Evolutionary conservation across 2,113 vertebrate species (phyloP), one percentile per base, ranked within the genome.

Genomic region (Passer domesticus): DNA sequence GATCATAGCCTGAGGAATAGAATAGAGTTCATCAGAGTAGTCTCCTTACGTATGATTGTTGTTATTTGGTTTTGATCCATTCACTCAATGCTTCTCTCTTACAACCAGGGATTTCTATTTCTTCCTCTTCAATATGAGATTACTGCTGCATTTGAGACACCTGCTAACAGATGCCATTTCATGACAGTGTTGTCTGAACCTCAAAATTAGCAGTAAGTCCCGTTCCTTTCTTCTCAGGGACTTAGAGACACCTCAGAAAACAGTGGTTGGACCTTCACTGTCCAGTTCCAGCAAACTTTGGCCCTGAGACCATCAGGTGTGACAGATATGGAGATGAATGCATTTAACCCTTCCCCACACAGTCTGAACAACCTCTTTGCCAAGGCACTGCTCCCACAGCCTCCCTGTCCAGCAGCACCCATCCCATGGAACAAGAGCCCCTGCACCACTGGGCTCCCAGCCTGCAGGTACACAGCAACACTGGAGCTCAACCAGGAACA

Each of bases 351-450:
- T 33, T 39, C 3, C 8, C 23, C 10, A 35, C 19, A 28, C 11
- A 63, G 35, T 30, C 44, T 49, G 64, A 59, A 15, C 24, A 47
- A 15, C 1, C 20, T 5, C 13, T 52, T 47, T 24, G 31, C 33
- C 33, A 56, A 70, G 24, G 11, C 13, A 31, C 23, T 56, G 17
- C 17, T 58, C 22, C 16, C 30, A 19, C 7, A 52, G 5, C 24
- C 21, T 55, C 18, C 30, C 23, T n/a, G 33, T 28, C 53, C 13
- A 13, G 35, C 25, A 92, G 28, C 66, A 75, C 7, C 6, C 23
- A 46, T 9, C 7, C 30, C 22, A 30, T 0, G 15, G 7, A 17
- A 15, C 5, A 46, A 49, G 13, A 64, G 8, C 4, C 1, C 0
- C 23, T 30, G 31, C 12, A 15, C 3, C 0, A 1, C 13, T 7